Evolutionary conservation across 2,888 invertebrate genomes (phyloP).

Genomic region (Helleia helle): DNA sequence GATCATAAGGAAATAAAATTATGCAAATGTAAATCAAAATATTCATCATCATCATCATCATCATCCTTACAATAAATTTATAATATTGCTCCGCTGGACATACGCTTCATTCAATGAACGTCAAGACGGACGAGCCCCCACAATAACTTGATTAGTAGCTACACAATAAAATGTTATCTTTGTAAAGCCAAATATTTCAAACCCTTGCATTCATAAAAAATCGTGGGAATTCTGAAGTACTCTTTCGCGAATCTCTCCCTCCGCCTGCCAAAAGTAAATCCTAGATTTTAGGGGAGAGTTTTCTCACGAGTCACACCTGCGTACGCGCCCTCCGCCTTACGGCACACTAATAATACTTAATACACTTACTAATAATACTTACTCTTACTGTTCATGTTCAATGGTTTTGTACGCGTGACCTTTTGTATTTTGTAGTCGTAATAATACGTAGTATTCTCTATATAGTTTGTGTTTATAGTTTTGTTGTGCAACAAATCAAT

Average conservation of each 20-base stretch:
- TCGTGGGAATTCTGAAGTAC: slow-evolving; percentile 25
- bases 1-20: too few relatives aligned
- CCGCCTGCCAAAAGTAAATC: slow-evolving; percentile 29
- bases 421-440: slow-evolving; percentile 6
- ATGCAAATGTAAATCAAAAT: too few relatives aligned
- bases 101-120: too few relatives aligned
- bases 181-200: background rate
- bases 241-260: slow-evolving; percentile 28
- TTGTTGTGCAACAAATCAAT: background rate
- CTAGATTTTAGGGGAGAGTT: slow-evolving; percentile 28
- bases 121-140: too few relatives aligned
- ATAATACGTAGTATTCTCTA: too few relatives aligned
- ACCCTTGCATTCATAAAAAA: slow-evolving; percentile 2
- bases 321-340: slow-evolving; percentile 25
- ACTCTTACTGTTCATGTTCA: slow-evolving; percentile 16
- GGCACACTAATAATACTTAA: slow-evolving; percentile 9
- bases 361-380: slow-evolving; percentile 12
- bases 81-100: too few relatives aligned
- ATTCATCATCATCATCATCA: too few relatives aligned
- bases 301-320: slow-evolving; percentile 34
- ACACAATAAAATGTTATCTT: too few relatives aligned
- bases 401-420: slow-evolving; percentile 11
- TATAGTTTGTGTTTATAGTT: too few relatives aligned
- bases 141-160: too few relatives aligned
- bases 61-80: too few relatives aligned